A percentile compares a stretch with the other conserved stretches of the same genome.
These are phyloP conservation scores for Catagonus wagneri DNA, from an alignment of 2,113 vertebrate genomes.

Conservation along the genomic window DNA sequence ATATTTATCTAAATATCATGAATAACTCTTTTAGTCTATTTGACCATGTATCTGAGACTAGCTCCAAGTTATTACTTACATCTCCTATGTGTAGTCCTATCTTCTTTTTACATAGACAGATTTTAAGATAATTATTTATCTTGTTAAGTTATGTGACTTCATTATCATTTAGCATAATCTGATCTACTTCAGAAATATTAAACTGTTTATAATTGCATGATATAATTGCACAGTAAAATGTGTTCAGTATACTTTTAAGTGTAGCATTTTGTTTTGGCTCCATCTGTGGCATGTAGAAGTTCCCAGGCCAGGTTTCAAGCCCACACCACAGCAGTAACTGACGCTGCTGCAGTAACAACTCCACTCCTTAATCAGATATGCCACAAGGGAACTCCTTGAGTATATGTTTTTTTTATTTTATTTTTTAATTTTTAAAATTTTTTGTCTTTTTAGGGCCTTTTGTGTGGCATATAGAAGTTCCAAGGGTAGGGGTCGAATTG, in stretches of 20 bases:
- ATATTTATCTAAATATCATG: not conserved
- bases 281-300: too few relatives aligned
- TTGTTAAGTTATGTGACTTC: constrained; percentile 26
- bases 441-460: too few relatives aligned
- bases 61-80: not conserved
- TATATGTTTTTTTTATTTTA: too few relatives aligned
- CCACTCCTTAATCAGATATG: too few relatives aligned
- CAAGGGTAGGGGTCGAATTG: too few relatives aligned
- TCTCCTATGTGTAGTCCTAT: not conserved
- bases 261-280: too few relatives aligned
- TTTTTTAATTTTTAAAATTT: too few relatives aligned
- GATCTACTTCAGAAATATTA: constrained; percentile 39
- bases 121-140: constrained; percentile 32
- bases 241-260: not conserved
- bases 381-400: too few relatives aligned
- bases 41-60: not conserved
- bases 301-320: too few relatives aligned
- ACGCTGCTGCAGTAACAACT: too few relatives aligned
- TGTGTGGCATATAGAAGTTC: too few relatives aligned
- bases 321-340: too few relatives aligned
- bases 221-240: not conserved
- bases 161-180: not conserved
- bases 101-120: not conserved
- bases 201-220: constrained; percentile 32
- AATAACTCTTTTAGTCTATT: constrained; percentile 1